Evolutionary conservation across 2,113 vertebrate genomes (phyloP), one percentile per base, ranked within the genome.

Genomic region (Odocoileus virginianus): DNA sequence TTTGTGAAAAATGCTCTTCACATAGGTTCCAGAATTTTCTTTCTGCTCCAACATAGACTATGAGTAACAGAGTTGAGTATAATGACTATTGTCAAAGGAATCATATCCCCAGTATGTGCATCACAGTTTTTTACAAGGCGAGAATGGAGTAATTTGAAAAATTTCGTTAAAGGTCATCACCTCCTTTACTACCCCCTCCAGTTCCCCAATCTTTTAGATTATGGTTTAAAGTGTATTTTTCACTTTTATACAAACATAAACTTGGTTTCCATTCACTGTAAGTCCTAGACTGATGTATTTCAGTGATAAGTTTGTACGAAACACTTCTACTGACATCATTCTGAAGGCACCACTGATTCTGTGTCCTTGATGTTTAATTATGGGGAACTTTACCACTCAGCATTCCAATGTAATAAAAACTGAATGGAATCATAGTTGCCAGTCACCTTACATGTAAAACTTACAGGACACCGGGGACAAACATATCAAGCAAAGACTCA

Each of bases 111-210:
- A 74, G 25, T 5, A 17, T 55, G 57, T 19, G 57, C 40, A 64
- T 17, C 47, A 28, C 71, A 17, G 58, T 84, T 40, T 85, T 91
- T 87, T 36, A 54, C 2, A 82, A 71, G 8, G 28, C 54, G 3
- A 97, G 17, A 93, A 95, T 89, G 19, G 36, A 57, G 78, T 61
- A 83, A 95, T 78, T 96, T 89, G 14, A 96, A 96, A 97, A 89
- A 25, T 57, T n/a, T 95, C 21, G 3, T 13, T 7, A 30, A 64
- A n/a, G 43, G 19, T 55, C 60, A 74, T 81, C 33, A 12, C 21
- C 36, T 54, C n/a, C n/a, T 92, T 95, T 91, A 50, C 7, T 40
- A 74, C 19, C 19, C 67, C 0, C 11, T 7, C 10, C 14, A 23
- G 11, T 74, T 84, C 25, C 2, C 12, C 81, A 58, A 74, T 45